These are phyloP conservation scores for Urocitellus parryii DNA, from an alignment of 2,113 vertebrate species.

Conservation along the genomic window DNA sequence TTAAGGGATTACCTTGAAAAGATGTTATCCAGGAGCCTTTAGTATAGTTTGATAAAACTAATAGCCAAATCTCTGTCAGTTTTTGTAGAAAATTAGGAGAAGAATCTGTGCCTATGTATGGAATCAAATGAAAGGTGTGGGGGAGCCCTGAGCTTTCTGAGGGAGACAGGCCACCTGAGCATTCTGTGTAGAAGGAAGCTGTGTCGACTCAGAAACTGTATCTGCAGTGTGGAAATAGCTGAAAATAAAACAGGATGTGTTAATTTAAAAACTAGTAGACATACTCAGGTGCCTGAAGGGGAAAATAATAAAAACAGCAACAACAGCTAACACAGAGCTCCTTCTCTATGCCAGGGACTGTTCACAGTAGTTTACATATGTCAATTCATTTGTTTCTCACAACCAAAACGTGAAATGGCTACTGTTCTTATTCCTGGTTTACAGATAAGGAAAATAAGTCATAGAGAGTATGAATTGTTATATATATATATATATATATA, in stretches of 20 bases:
- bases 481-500: neutral
- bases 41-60: constrained; percentile 5
- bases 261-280: neutral
- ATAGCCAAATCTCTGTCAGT: neutral
- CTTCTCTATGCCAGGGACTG: neutral
- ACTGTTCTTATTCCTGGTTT: neutral
- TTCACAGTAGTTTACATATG: neutral
- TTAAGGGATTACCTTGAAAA: neutral
- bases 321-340: neutral
- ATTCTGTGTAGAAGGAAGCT: neutral
- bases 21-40: neutral
- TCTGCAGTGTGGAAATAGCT: neutral
- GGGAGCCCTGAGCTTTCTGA: neutral
- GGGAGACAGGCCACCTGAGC: neutral
- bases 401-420: neutral
- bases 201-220: neutral
- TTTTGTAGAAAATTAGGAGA: neutral
- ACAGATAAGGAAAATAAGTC: neutral
- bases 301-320: neutral
- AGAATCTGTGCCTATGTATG: neutral
- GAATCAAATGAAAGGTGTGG: neutral
- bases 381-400: neutral
- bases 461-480: neutral
- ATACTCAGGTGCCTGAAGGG: neutral
- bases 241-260: neutral